Conservation (phyloP, 2,888 invertebrate genomes). For the Drosophila atripex region DNA sequence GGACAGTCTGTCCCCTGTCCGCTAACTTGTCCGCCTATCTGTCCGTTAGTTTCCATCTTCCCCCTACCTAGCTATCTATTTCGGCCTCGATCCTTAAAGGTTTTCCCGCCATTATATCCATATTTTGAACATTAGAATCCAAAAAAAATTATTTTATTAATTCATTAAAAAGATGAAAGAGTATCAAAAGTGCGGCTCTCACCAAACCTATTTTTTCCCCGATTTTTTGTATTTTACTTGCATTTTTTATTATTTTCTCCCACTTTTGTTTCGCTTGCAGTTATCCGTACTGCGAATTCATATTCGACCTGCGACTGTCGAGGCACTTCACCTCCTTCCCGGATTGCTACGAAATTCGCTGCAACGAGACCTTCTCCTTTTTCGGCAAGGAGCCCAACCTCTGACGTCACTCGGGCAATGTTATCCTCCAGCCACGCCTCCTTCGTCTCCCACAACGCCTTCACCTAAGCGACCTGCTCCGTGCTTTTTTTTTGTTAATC, state of each 20-base stretch:
- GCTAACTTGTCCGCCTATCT: background rate
- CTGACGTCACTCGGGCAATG: conserved; percentile 8
- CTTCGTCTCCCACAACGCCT: background rate
- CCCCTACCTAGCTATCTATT: no score
- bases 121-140: no score
- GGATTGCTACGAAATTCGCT: conserved; percentile 81
- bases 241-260: conserved; percentile 3
- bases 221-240: no score
- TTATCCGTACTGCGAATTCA: conserved; percentile 82
- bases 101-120: no score
- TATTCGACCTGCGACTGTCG: conserved; percentile 82
- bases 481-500: conserved; percentile 1
- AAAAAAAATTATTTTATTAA: no score
- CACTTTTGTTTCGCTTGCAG: conserved; percentile 56
- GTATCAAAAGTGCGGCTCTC: background rate
- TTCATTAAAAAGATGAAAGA: background rate
- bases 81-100: no score
- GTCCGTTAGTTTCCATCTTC: no score
- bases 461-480: no score
- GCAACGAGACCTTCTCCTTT: conserved; percentile 82
- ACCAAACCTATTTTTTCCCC: background rate
- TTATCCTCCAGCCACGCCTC: conserved; percentile 22
- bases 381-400: conserved; percentile 59
- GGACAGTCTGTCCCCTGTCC: no score
- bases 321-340: conserved; percentile 81